These are phyloP conservation scores for Zaprionus inermis DNA, from an alignment of 1,140 invertebrate species.

Conservation along the genomic window DNA sequence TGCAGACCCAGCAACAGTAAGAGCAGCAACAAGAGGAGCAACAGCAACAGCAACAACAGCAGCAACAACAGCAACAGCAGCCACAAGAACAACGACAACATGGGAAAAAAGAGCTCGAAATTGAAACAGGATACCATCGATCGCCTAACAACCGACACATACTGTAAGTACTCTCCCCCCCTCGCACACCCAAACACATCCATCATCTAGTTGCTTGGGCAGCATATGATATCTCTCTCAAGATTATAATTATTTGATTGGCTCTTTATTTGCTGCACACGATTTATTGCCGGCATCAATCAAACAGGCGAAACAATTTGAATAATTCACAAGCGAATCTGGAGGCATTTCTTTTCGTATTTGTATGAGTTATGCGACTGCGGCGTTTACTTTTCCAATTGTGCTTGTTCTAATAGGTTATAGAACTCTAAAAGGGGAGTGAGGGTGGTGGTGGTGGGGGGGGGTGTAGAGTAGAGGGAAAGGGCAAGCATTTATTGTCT, in stretches of 20 bases:
- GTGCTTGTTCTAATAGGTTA: not conserved
- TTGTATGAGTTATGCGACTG: not conserved
- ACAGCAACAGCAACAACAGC: slow-evolving; percentile 12
- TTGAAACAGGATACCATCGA: slow-evolving; percentile 96
- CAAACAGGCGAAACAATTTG: slow-evolving; percentile 21
- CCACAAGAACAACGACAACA: slow-evolving; percentile 80
- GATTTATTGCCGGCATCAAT: slow-evolving; percentile 33
- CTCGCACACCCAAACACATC: slow-evolving; percentile 11
- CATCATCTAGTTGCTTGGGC: slow-evolving; percentile 6
- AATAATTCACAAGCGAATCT: slow-evolving; percentile 8
- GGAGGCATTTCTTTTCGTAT: not conserved
- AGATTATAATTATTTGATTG: slow-evolving; percentile 57
- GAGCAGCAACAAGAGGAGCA: slow-evolving; percentile 10
- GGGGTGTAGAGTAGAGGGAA: no score
- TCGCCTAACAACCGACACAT: slow-evolving; percentile 93
- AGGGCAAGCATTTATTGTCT: no score
- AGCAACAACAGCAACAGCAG: slow-evolving; percentile 12
- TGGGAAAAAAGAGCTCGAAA: slow-evolving; percentile 97
- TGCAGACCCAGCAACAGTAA: slow-evolving; percentile 18
- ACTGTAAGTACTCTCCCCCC: slow-evolving; percentile 89
- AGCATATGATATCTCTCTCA: not conserved
- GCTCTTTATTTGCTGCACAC: slow-evolving; percentile 44
- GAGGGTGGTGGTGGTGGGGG: not conserved
- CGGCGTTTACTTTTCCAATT: not conserved
- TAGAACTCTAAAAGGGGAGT: not conserved